Conservation (phyloP, 64 coral and sea anemone genomes). For the Platygyra sinensis region DNA sequence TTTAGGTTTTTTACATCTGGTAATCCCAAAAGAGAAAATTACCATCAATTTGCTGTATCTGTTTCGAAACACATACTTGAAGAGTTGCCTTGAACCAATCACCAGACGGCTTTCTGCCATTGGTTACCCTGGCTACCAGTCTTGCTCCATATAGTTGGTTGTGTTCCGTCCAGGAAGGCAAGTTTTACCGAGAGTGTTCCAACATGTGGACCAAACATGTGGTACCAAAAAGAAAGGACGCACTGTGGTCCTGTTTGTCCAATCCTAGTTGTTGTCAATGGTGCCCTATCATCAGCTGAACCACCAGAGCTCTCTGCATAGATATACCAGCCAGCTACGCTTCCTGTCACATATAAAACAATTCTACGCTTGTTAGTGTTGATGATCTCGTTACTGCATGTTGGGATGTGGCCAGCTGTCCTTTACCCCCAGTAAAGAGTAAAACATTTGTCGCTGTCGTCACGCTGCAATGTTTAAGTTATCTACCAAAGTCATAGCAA, state of each 20-base stretch:
- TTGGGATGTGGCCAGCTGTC: too few species aligned
- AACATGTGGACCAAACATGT: slow-evolving; percentile 70
- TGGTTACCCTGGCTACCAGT: slow-evolving; percentile 75
- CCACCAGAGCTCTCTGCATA: slow-evolving; percentile 91
- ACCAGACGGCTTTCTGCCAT: slow-evolving; percentile 61
- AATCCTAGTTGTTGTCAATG: slow-evolving; percentile 76
- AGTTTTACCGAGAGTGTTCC: slow-evolving; percentile 82
- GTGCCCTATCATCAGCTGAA: slow-evolving; percentile 58
- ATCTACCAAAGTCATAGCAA: too few species aligned
- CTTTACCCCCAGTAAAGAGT: too few species aligned
- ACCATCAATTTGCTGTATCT: not conserved
- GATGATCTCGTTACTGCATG: too few species aligned
- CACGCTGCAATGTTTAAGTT: too few species aligned
- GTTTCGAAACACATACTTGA: slow-evolving; percentile 46
- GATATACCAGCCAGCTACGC: slow-evolving; percentile 74
- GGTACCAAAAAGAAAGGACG: slow-evolving; percentile 89
- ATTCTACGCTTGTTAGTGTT: not conserved
- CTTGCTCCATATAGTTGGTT: slow-evolving; percentile 70
- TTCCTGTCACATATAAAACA: slow-evolving; percentile 54
- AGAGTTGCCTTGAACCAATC: slow-evolving; percentile 82
- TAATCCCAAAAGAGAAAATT: not conserved
- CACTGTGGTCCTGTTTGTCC: slow-evolving; percentile 89
- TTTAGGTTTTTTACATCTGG: too few species aligned
- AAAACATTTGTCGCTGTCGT: too few species aligned
- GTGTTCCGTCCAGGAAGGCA: slow-evolving; percentile 60